These are phyloP conservation scores for Ochropacha duplaris DNA, from an alignment of 2,888 invertebrate species.

Conservation along the genomic window DNA sequence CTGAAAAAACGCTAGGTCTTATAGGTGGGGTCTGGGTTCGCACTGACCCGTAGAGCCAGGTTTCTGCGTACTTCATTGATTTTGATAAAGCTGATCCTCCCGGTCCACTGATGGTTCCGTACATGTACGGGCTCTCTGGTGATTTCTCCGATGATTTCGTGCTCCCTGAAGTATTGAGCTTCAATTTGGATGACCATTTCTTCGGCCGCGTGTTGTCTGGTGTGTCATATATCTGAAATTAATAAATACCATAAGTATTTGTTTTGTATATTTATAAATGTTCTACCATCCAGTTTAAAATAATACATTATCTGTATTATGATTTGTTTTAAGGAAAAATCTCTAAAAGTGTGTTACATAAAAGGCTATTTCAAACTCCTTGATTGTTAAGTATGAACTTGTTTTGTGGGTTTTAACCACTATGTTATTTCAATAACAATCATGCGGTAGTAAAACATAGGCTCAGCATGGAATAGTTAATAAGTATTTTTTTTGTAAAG, in stretches of 20 bases:
- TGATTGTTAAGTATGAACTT: too few relatives aligned
- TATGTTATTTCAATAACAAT: too few relatives aligned
- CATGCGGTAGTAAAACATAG: too few relatives aligned
- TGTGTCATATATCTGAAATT: slow-evolving; percentile 77
- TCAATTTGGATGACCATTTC: slow-evolving; percentile 89
- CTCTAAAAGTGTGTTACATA: too few relatives aligned
- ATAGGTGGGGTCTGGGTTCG: slow-evolving; percentile 79
- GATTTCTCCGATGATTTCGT: slow-evolving; percentile 74
- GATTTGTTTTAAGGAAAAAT: too few relatives aligned
- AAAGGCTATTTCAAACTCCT: too few relatives aligned
- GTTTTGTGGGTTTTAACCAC: too few relatives aligned
- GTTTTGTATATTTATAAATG: too few relatives aligned
- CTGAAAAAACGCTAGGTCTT: slow-evolving; percentile 76
- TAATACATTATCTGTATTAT: too few relatives aligned
- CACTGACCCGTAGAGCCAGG: slow-evolving; percentile 93
- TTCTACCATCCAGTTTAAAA: too few relatives aligned
- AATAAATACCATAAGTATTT: slow-evolving; percentile 19
- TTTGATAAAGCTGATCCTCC: slow-evolving; percentile 89
- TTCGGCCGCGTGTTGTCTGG: slow-evolving; percentile 83
- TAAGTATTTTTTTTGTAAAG: too few relatives aligned
- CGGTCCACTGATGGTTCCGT: slow-evolving; percentile 81
- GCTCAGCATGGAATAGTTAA: too few relatives aligned
- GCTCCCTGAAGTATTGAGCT: slow-evolving; percentile 79
- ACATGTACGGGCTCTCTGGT: slow-evolving; percentile 75
- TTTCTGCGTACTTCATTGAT: slow-evolving; percentile 93